Conservation (phyloP, 2,113 vertebrate genomes). For the Felis catus region F.catus_Fca126_mat1.0 CM031423.1:82236001-82236500, state of each 20-base stretch:
- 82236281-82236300: slow-evolving; percentile 53
- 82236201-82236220: background rate
- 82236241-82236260: slow-evolving; percentile 55
- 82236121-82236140: background rate
- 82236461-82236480: slow-evolving; percentile 53
- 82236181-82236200: slow-evolving; percentile 24
- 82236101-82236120: background rate
- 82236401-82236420: slow-evolving; percentile 48
- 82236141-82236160: slow-evolving; percentile 37
- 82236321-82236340: slow-evolving; percentile 57
- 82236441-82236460: slow-evolving; percentile 57
- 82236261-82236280: background rate
- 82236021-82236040: background rate
- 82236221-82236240: background rate
- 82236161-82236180: background rate
- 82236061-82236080: background rate
- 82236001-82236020: background rate
- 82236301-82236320: slow-evolving; percentile 39
- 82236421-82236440: slow-evolving; percentile 69
- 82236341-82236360: slow-evolving; percentile 67
- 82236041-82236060: background rate
- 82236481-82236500: slow-evolving; percentile 11
- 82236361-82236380: slow-evolving; percentile 69
- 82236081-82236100: background rate
- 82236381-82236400: slow-evolving; percentile 62